Percentiles rank a stretch among this genome's conserved stretches.
phyloP scores from a whole-genome alignment of 1,140 invertebrate genomes.

The Leptinotarsa texana region DNA sequence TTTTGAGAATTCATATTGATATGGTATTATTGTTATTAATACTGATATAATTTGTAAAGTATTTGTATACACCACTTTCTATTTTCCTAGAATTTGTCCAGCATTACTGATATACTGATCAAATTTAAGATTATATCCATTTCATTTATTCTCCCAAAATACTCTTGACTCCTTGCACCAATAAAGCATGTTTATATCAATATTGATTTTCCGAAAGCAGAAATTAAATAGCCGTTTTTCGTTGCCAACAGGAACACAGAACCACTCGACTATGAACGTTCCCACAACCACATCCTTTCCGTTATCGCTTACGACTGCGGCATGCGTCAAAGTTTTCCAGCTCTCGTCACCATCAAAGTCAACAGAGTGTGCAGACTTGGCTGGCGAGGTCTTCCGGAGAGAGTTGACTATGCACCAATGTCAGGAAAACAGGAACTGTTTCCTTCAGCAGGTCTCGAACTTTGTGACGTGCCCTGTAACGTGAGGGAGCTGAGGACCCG shows the following conservation, averaged over 20 bases:
- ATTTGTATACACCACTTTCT: too few relatives aligned
- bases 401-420: slow-evolving; percentile 89
- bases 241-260: slow-evolving; percentile 71
- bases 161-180: too few relatives aligned
- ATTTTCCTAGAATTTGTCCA: too few relatives aligned
- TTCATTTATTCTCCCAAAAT: too few relatives aligned
- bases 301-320: slow-evolving; percentile 97
- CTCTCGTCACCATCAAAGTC: slow-evolving; percentile 94
- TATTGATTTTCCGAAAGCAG: too few relatives aligned
- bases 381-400: slow-evolving; percentile 78
- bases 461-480: slow-evolving; percentile 84
- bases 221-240: too few relatives aligned
- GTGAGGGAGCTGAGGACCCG: slow-evolving; percentile 68
- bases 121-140: too few relatives aligned
- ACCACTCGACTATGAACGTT: slow-evolving; percentile 85
- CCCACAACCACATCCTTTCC: slow-evolving; percentile 94
- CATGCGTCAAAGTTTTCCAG: slow-evolving; percentile 85
- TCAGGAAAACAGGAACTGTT: slow-evolving; percentile 79
- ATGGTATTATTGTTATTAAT: too few relatives aligned
- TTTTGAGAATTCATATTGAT: too few relatives aligned
- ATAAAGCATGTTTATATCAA: too few relatives aligned
- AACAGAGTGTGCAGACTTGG: slow-evolving; percentile 62
- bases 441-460: slow-evolving; percentile 81
- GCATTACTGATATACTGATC: too few relatives aligned
- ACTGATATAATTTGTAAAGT: too few relatives aligned